Conservation (phyloP, 2,113 vertebrate genomes). For the Spheniscus mendiculus region DNA sequence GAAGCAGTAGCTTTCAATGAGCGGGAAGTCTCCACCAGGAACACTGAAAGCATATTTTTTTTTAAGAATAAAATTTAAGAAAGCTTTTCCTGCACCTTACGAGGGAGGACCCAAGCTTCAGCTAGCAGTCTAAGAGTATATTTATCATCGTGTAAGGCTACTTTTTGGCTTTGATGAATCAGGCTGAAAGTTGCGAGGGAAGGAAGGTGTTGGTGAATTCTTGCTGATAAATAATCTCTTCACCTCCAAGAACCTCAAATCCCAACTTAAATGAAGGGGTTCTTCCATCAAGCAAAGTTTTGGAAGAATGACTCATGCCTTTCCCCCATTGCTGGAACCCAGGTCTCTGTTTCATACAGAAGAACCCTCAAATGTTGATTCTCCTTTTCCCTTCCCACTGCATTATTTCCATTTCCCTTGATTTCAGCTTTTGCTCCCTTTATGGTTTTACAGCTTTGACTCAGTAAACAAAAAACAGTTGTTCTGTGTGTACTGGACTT, state of each 20-base stretch:
- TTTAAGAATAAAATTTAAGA: neutral
- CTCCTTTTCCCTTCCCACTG: neutral
- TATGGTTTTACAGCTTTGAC: constrained; percentile 56
- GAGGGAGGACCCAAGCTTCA: neutral
- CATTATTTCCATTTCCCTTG: constrained; percentile 3
- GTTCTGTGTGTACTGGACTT: constrained; percentile 49
- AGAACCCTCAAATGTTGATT: neutral
- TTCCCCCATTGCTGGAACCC: neutral
- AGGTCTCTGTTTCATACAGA: neutral
- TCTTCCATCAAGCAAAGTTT: neutral
- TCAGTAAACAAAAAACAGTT: constrained; percentile 63
- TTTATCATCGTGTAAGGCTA: neutral
- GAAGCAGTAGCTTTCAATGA: neutral
- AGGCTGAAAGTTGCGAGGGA: neutral
- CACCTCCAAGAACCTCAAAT: neutral
- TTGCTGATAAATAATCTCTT: neutral
- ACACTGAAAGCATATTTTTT: neutral
- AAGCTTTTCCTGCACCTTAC: neutral
- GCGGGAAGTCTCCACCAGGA: neutral
- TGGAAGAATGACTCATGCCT: neutral
- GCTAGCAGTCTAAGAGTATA: neutral
- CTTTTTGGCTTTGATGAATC: neutral
- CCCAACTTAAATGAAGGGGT: neutral
- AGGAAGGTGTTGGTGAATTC: neutral
- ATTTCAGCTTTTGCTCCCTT: constrained; percentile 51